Percentiles rank a stretch among this genome's conserved stretches.
These are phyloP conservation scores for Salvelinus alpinus DNA, from an alignment of 2,113 vertebrate species.

Conservation along the genomic window DNA sequence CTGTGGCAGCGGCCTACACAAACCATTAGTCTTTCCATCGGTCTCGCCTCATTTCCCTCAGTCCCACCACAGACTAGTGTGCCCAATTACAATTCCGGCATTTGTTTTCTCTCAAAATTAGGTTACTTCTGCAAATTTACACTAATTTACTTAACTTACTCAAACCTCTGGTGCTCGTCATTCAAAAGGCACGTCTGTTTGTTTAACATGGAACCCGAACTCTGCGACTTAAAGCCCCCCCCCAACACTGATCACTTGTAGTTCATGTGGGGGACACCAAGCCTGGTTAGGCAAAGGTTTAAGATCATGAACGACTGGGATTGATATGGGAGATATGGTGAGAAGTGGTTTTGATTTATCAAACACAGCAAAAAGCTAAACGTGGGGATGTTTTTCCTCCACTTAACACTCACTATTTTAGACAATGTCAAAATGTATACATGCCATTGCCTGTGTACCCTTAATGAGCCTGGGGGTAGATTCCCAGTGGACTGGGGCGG, in stretches of 20 bases:
- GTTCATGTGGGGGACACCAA: conserved; percentile 46
- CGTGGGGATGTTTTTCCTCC: too few species aligned
- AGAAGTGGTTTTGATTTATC: conserved; percentile 57
- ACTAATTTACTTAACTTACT: conserved; percentile 74
- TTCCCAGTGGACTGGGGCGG: conserved; percentile 61
- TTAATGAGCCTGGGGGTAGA: conserved; percentile 35
- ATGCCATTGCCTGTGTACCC: not conserved
- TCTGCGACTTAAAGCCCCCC: conserved; percentile 48
- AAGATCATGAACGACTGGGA: conserved; percentile 28
- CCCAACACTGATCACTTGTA: conserved; percentile 38
- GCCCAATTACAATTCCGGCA: conserved; percentile 73
- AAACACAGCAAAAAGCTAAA: conserved; percentile 11
- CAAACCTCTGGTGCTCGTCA: conserved; percentile 60
- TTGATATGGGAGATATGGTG: conserved; percentile 7
- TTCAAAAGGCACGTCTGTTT: conserved; percentile 65
- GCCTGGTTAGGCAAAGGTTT: too few species aligned
- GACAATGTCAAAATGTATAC: not conserved
- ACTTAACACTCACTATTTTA: too few species aligned
- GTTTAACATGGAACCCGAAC: conserved; percentile 77
- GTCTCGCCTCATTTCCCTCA: conserved; percentile 66
- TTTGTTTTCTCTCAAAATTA: conserved; percentile 78
- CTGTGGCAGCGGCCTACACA: conserved; percentile 51
- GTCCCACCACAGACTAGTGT: conserved; percentile 60
- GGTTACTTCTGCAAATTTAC: conserved; percentile 77
- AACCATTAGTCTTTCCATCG: conserved; percentile 67